These are phyloP conservation scores for Arctopsyche grandis DNA, from an alignment of 1,140 invertebrate genomes.

Conservation along the genomic window DNA sequence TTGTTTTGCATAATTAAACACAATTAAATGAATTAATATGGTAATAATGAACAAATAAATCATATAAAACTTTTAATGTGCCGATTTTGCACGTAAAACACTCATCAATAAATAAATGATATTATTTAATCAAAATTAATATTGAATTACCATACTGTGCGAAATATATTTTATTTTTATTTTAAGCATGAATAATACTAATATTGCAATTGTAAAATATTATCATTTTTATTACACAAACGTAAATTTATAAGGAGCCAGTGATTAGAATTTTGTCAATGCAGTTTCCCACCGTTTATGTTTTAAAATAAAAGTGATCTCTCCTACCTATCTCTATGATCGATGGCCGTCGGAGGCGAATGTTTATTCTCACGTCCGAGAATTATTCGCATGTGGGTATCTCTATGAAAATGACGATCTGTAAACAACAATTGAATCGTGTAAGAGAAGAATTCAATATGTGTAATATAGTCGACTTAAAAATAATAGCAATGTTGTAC, in stretches of 20 bases:
- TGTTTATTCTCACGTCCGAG: slow-evolving; percentile 73
- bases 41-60: no score
- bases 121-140: no score
- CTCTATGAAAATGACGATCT: slow-evolving; percentile 80
- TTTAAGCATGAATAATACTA: no score
- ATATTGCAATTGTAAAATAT: no score
- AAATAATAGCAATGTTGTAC: neutral
- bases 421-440: slow-evolving; percentile 52
- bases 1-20: no score
- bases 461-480: slow-evolving; percentile 30
- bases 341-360: slow-evolving; percentile 52
- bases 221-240: no score
- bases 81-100: no score
- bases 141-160: no score
- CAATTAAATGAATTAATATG: no score
- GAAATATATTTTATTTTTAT: neutral
- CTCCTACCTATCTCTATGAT: slow-evolving; percentile 56
- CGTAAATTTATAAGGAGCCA: slow-evolving; percentile 1
- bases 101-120: no score
- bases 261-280: neutral
- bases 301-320: slow-evolving; percentile 11
- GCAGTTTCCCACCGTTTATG: neutral
- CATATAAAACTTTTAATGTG: no score
- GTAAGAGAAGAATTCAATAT: slow-evolving; percentile 1
- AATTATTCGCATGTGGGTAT: slow-evolving; percentile 92